Base-by-base conservation (phyloP, 2,113 vertebrate species). In the Chaenocephalus aceratus region DNA sequence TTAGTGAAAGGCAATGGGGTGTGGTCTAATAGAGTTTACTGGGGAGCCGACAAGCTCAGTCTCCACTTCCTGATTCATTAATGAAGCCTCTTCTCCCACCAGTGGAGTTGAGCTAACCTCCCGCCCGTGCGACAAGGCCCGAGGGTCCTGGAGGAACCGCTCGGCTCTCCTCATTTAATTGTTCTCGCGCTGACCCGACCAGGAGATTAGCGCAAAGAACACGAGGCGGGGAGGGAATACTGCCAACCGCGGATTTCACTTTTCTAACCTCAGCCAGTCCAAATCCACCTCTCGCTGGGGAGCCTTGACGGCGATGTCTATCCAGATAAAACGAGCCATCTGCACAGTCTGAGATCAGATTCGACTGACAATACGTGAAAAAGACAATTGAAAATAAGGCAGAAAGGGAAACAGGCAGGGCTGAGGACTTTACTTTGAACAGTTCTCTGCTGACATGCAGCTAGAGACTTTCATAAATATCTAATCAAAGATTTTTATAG, bases 11-110 rank as follows among this genome's bases (percentile, higher is more conserved):
- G 85, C 93, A 92, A 91, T 93, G 93, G 93, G 93, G 92, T 90
- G 91, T 95, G 93, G 93, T 91, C 92, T 89, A 89, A 90, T 89
- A 89, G 90, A 91, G 92, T 91, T 92, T 92, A 90, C 89, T 71
- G 79, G 86, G 86, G 89, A 88, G 76, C 77, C 72, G 83, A 89
- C 77, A 82, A 77, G 82, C 89, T 74, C 34, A 52, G 66, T 90
- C 82, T 83, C 75, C 78, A 89, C 91, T 89, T 92, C 86, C 84
- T 87, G 86, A 92, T 86, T 85, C 81, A 94, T 94, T 92, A 94
- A 93, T 93, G 91, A 93, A 91, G 87, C 88, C 82, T 91, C 80
- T 89, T 89, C 80, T 88, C 85, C 81, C 74, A 82, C 81, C 71
- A 83, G 86, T 70, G 89, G 88, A 82, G 84, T 75, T 68, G 63